Conservation (phyloP, 2,113 vertebrate species). For the Noturus placidus region DNA sequence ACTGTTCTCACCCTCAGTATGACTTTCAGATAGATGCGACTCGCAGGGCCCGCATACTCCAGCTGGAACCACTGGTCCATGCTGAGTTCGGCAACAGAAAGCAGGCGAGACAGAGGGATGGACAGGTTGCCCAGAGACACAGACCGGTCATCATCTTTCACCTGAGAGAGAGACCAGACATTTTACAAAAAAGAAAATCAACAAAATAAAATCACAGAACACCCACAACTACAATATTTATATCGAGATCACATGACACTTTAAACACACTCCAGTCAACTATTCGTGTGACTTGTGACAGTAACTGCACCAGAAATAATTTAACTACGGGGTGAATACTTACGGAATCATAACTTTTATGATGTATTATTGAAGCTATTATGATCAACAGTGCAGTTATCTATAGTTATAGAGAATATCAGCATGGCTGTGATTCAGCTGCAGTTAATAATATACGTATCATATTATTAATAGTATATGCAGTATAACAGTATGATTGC, state of each 20-base stretch:
- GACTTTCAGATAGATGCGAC: conserved; percentile 82
- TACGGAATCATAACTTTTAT: not conserved
- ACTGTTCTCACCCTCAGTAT: conserved; percentile 79
- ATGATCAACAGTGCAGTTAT: no score
- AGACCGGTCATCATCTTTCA: conserved; percentile 86
- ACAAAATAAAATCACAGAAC: no score
- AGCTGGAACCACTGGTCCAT: conserved; percentile 90
- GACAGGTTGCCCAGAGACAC: conserved; percentile 77
- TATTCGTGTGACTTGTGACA: not conserved
- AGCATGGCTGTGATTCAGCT: no score
- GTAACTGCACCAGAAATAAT: not conserved
- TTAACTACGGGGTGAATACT: not conserved
- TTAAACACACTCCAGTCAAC: not conserved
- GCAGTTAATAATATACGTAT: not conserved
- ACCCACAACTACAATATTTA: not conserved
- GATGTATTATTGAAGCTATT: no score
- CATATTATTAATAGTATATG: no score
- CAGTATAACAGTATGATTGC: not conserved
- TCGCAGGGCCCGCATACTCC: conserved; percentile 76
- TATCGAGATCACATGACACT: not conserved
- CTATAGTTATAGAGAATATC: no score
- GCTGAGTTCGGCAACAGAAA: conserved; percentile 75
- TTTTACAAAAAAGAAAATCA: not conserved
- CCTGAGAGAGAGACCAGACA: conserved; percentile 59
- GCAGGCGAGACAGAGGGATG: conserved; percentile 77